These are phyloP conservation scores for Xanthia togata DNA, from an alignment of 2,888 invertebrate genomes.

Conservation along the genomic window DNA sequence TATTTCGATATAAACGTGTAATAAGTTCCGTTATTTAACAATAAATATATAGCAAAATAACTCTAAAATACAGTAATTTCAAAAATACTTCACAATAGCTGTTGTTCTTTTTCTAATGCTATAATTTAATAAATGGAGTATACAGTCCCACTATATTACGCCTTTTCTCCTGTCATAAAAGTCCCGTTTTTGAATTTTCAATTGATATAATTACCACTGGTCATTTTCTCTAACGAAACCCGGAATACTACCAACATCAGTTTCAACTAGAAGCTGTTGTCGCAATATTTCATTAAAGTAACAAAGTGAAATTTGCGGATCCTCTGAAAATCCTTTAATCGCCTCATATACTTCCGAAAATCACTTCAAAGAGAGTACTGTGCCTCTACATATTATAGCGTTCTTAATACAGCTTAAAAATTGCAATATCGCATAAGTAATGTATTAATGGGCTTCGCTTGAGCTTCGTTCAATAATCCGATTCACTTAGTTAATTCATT, in stretches of 20 bases:
- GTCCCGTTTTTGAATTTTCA: background rate
- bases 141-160: no score
- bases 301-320: slow-evolving; percentile 27
- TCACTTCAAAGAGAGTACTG: slow-evolving; percentile 36
- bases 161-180: no score
- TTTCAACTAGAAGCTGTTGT: slow-evolving; percentile 10
- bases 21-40: no score
- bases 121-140: no score
- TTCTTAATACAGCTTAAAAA: slow-evolving; percentile 56
- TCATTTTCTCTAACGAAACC: background rate
- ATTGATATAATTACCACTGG: background rate
- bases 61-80: no score
- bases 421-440: slow-evolving; percentile 46
- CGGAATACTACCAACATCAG: background rate
- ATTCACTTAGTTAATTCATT: slow-evolving; percentile 35
- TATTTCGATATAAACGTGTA: no score
- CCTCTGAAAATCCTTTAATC: slow-evolving; percentile 48
- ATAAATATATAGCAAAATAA: no score
- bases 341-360: slow-evolving; percentile 43
- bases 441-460: slow-evolving; percentile 35
- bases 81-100: no score
- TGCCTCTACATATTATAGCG: slow-evolving; percentile 28
- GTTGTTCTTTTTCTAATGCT: background rate
- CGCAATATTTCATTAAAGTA: slow-evolving; percentile 19
- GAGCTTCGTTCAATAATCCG: slow-evolving; percentile 33